Base-by-base conservation (phyloP, 2,113 vertebrate species). In the Lophotis ruficrista region DNA sequence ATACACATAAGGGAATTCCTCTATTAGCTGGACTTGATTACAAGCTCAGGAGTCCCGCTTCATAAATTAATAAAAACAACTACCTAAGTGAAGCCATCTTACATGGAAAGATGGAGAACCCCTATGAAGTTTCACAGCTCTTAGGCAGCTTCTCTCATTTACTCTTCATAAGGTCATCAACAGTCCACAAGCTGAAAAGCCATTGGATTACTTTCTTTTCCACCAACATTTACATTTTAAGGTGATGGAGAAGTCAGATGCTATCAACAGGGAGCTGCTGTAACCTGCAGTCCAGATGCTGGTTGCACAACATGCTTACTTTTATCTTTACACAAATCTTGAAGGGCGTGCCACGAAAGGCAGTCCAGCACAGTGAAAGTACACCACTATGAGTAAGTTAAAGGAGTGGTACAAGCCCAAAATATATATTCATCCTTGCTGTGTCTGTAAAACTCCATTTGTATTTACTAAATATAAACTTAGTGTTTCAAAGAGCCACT, bases 381-480 rank as follows among this genome's bases (percentile, higher is more conserved):
- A 68, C 60, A 73, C 20, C 50, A 47, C 37, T 16, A 4, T 0
- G 14, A 75, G n/a, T 5, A 73, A 83, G 60, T 62, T 68, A 56
- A 78, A 87, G 56, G 57, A 83, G 60, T 24, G 23, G 30, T 31
- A 81, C 35, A 28, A 37, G 91, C 70, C 83, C 82, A 96, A 95
- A 89, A 85, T 37, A 81, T 2, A 41, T n/a, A 89, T 78, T 87
- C 72, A 89, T 41, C 61, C 65, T 82, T 51, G 21, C 77, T 71
- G 53, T 47, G 60, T 84, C 83, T 90, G 20, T 68, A 75, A 84
- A 84, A 78, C 60, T 31, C 43, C 64, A 18, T 68, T 86, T 87
- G 56, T 87, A 93, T 94, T 94, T 95, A 89, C 93, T 96, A 95
- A 95, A 94, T 82, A 95, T 60, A 91, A 22, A 68, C 45, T 82